Conservation (phyloP, 1,140 invertebrate genomes). For the Anastatus disparis region DNA sequence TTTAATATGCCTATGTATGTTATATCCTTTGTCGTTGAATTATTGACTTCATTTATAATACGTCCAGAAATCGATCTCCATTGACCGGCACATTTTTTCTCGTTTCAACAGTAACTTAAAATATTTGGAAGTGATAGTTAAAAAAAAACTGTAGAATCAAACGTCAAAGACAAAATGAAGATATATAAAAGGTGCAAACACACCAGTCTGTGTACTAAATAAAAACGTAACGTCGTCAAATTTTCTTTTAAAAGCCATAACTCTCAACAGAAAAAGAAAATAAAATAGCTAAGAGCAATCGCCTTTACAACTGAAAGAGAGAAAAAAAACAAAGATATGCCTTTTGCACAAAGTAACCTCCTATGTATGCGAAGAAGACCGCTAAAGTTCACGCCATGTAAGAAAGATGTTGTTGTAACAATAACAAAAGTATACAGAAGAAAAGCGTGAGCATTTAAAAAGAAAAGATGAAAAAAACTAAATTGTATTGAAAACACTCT, state of each 20-base stretch:
- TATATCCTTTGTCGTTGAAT: too few relatives aligned
- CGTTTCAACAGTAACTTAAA: constrained; percentile 1
- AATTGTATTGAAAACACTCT: too few relatives aligned
- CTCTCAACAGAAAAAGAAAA: constrained; percentile 5
- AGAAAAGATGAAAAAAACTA: too few relatives aligned
- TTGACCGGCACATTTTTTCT: not conserved
- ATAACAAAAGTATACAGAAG: not conserved
- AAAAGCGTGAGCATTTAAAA: not conserved
- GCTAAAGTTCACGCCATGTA: constrained; percentile 31
- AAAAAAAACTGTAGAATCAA: constrained; percentile 13
- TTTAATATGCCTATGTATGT: too few relatives aligned
- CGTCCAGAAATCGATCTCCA: too few relatives aligned
- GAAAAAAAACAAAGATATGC: constrained; percentile 5
- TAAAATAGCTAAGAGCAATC: not conserved
- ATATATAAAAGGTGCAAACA: too few relatives aligned
- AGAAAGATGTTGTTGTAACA: constrained; percentile 28
- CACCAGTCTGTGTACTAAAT: too few relatives aligned
- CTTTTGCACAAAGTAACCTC: constrained; percentile 5
- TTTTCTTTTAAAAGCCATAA: constrained; percentile 1
- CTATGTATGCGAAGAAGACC: constrained; percentile 31
- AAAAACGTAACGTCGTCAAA: too few relatives aligned
- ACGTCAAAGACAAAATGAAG: not conserved
- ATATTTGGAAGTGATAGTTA: constrained; percentile 13
- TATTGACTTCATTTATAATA: too few relatives aligned
- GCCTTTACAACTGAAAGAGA: too few relatives aligned